Base-by-base conservation (phyloP, 2,888 invertebrate genomes). In the Apocheima hispidaria region DNA sequence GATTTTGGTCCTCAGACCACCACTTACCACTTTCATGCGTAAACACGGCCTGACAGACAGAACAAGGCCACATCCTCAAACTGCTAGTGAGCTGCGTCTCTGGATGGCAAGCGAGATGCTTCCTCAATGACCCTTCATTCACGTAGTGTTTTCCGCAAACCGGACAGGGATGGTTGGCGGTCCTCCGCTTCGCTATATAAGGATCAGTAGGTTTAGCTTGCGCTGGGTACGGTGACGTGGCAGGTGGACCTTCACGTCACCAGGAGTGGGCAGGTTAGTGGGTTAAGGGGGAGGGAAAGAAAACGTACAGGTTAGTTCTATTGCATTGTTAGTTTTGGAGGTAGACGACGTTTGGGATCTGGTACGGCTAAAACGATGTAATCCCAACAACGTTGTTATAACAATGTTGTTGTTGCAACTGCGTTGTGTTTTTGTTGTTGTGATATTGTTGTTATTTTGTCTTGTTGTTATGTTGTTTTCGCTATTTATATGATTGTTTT, bases 131-230 rank as follows among this genome's bases (percentile, higher is more conserved):
- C 66, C 98, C 98, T 90, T 98, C 98, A 92, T 98, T 98, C 74
- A 98, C 98, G 91, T 98, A 98, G 90, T 98, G 98, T 92, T 98
- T 98, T 73, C 98, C 98, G 90, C 98, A 98, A 43, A 98, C 97
- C 20, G 98, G 98, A 85, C 98, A 98, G 53, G 98, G 98, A 88
- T 98, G 98, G 91, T 98, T 98, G 76, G 98, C 98, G 77, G 97
- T 97, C 93, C 98, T 94, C 93, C 98, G 95, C 94, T 98, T 98
- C 88, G 97, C 97, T 95, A 97, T 94, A 94, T 96, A 97, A 93
- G 95, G 95, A 93, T 96, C 96, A 88, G 93, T 93, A 80, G 93
- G 84, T 93, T 93, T 93, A 91, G 92, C 90, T 91, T 92, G 93
- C 84, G 92, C 88, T 67, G 92, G 93, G 87, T 92, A 91, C 64